Conservation (phyloP, 2,888 invertebrate genomes). For the Mechanitis mazaeus region DNA sequence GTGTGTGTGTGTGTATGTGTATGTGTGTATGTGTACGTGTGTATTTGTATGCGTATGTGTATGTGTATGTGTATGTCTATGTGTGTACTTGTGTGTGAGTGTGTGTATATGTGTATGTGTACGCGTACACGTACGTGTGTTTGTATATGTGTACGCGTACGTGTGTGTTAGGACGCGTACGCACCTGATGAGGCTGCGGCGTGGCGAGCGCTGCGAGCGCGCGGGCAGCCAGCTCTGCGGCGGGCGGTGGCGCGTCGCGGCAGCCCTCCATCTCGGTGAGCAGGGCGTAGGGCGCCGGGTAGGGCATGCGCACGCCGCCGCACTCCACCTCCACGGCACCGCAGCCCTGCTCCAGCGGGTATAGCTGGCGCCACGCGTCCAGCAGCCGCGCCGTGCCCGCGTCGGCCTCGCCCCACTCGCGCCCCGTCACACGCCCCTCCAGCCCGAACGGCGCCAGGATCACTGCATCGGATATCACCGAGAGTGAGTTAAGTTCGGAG, state of each 20-base stretch:
- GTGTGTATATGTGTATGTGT: constrained; percentile 6
- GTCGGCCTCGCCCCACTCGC: constrained; percentile 82
- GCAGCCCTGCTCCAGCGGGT: constrained; percentile 84
- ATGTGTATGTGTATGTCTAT: no score
- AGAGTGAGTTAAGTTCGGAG: neutral
- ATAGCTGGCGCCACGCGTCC: constrained; percentile 97
- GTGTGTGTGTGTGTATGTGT: neutral
- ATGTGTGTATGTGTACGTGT: constrained; percentile 9
- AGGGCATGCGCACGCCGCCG: constrained; percentile 95
- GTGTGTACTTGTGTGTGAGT: no score
- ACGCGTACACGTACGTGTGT: constrained; percentile 5
- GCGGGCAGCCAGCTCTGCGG: constrained; percentile 43
- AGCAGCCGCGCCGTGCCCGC: constrained; percentile 85
- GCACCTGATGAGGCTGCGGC: constrained; percentile 41
- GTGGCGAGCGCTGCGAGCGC: constrained; percentile 51
- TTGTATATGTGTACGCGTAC: neutral
- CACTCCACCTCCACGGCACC: constrained; percentile 80
- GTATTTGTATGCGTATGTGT: no score
- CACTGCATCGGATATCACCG: constrained; percentile 74
- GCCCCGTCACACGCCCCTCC: constrained; percentile 93
- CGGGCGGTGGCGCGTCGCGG: constrained; percentile 40
- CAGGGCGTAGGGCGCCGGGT: constrained; percentile 96
- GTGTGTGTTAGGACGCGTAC: constrained; percentile 8
- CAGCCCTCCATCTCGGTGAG: constrained; percentile 89
- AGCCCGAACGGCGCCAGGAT: constrained; percentile 97